A percentile compares a stretch with the other conserved stretches of the same genome.
Evolutionary conservation across 2,113 vertebrate genomes (phyloP).

Genomic region (Oreochromis tanganicae): DNA sequence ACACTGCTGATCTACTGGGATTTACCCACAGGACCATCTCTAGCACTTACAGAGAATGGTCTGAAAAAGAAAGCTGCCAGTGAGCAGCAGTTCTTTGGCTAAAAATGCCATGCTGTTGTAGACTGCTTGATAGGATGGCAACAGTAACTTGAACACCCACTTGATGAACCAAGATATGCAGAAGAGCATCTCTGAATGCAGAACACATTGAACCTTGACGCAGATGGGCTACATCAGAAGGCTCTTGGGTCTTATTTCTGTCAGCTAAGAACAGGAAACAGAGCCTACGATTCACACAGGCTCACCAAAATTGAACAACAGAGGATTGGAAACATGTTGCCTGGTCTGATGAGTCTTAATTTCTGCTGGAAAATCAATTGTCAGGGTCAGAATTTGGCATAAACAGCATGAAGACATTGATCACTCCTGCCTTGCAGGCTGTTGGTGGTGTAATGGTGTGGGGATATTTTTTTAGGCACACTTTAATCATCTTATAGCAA

Average conservation of each 20-base stretch:
- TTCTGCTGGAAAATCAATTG: background rate
- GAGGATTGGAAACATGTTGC: background rate
- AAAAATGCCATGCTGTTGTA: background rate
- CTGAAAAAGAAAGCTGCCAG: background rate
- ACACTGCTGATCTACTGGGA: background rate
- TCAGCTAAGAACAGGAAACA: background rate
- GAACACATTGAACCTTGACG: background rate
- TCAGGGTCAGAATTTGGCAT: background rate
- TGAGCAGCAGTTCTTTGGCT: background rate
- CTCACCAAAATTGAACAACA: background rate
- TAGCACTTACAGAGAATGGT: background rate
- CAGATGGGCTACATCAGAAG: background rate
- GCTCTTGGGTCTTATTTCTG: background rate
- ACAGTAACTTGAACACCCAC: background rate
- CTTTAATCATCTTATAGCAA: background rate
- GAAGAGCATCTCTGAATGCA: background rate
- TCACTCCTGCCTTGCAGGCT: background rate
- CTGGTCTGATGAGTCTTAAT: background rate
- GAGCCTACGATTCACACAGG: background rate
- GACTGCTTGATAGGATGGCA: rapidly evolving
- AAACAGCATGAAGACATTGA: background rate
- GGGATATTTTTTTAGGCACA: background rate
- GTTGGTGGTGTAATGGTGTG: background rate
- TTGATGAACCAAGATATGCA: background rate
- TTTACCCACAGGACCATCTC: background rate